phyloP scores from a whole-genome alignment of 2,113 vertebrate genomes.

The Acrocephalus kingi region DNA sequence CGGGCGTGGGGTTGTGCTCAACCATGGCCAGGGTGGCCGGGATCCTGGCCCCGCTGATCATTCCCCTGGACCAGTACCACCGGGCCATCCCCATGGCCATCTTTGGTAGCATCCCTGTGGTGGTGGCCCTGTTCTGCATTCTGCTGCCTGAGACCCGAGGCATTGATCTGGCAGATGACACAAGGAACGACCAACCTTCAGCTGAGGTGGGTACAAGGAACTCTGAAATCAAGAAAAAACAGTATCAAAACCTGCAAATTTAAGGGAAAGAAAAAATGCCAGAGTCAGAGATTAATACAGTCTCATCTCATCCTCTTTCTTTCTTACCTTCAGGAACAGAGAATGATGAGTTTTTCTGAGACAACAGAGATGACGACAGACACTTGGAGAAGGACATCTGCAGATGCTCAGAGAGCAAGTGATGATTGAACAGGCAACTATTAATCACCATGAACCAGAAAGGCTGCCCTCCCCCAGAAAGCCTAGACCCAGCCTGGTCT shows the following conservation, averaged over 20 bases:
- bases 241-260: background rate
- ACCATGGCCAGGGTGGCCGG: background rate
- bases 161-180: slow-evolving; percentile 73
- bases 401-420: background rate
- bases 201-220: background rate
- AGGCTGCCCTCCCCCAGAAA: background rate
- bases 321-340: background rate
- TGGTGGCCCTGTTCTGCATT: slow-evolving; percentile 66
- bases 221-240: background rate
- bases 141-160: slow-evolving; percentile 83
- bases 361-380: background rate
- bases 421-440: background rate
- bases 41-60: background rate
- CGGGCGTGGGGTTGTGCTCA: background rate
- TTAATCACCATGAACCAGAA: background rate
- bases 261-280: background rate
- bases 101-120: slow-evolving; percentile 72
- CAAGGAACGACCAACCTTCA: fast-evolving
- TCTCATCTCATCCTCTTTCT: background rate
- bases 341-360: fast-evolving
- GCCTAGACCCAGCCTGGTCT: no score
- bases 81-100: background rate
- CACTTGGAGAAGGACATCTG: background rate
- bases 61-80: background rate
- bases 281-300: background rate